phyloP scores from a whole-genome alignment of 2,797 vertebrate genomes.

The Petrocephalus schoutedeni region DNA sequence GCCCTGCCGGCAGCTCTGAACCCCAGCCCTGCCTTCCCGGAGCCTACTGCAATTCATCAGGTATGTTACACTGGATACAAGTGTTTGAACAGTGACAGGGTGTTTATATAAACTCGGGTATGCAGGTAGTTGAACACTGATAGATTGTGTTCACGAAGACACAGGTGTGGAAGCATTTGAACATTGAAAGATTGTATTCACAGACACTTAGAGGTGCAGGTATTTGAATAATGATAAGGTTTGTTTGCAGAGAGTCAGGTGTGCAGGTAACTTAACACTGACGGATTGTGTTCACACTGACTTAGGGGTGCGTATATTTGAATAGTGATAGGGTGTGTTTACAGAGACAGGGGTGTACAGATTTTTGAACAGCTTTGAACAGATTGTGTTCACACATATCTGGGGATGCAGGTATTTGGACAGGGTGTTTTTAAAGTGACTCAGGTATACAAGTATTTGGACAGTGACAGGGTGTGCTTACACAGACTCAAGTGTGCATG shows the following conservation, averaged over 20 bases:
- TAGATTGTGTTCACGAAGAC: neutral
- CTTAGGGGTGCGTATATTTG: slow-evolving; percentile 69
- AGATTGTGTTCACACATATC: slow-evolving; percentile 48
- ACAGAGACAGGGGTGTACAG: neutral
- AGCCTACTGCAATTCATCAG: slow-evolving; percentile 76
- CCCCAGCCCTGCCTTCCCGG: slow-evolving; percentile 73
- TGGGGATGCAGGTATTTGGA: slow-evolving; percentile 77
- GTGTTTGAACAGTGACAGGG: neutral
- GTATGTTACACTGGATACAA: slow-evolving; percentile 48
- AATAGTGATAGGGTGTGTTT: neutral
- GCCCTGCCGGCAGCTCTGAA: slow-evolving; percentile 77
- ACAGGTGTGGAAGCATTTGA: neutral
- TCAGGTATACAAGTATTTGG: slow-evolving; percentile 55
- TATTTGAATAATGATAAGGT: slow-evolving; percentile 68
- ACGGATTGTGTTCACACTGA: slow-evolving; percentile 49
- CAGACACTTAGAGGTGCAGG: slow-evolving; percentile 69
- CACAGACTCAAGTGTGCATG: slow-evolving; percentile 67
- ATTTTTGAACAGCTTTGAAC: neutral
- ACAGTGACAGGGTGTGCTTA: slow-evolving; percentile 39
- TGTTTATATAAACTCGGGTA: slow-evolving; percentile 61
- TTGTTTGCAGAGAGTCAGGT: slow-evolving; percentile 56
- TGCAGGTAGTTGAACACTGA: slow-evolving; percentile 59
- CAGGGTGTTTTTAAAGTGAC: slow-evolving; percentile 52
- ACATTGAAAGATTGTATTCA: slow-evolving; percentile 39
- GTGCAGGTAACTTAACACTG: slow-evolving; percentile 62